These are phyloP conservation scores for Rhinoraja longicauda DNA, from an alignment of 2,797 vertebrate species.

Conservation along the genomic window DNA sequence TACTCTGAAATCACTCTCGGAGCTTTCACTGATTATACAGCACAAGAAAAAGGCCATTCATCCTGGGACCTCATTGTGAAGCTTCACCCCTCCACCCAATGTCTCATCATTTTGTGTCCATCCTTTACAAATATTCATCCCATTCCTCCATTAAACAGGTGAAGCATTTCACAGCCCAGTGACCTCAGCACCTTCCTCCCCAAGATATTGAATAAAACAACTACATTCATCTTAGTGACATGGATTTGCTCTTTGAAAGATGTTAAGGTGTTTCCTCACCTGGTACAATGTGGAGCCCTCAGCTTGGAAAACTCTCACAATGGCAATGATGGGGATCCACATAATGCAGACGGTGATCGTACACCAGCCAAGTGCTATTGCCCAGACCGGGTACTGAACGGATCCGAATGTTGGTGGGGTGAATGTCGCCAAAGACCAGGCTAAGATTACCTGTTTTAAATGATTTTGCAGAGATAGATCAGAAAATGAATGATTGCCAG, in stretches of 20 bases:
- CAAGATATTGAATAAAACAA: too few relatives aligned
- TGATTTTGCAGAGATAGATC: slow-evolving; percentile 18
- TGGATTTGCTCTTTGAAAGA: background rate
- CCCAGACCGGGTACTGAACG: slow-evolving; percentile 73
- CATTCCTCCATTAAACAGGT: too few relatives aligned
- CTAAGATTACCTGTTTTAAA: slow-evolving; percentile 68
- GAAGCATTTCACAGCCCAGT: too few relatives aligned
- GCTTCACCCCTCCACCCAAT: too few relatives aligned
- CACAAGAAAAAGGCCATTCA: too few relatives aligned
- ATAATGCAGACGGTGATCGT: slow-evolving; percentile 54
- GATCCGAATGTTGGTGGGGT: slow-evolving; percentile 52
- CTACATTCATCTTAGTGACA: too few relatives aligned
- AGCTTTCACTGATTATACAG: too few relatives aligned
- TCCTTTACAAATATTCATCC: too few relatives aligned
- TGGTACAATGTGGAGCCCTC: slow-evolving; percentile 62
- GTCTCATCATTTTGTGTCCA: too few relatives aligned
- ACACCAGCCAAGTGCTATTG: slow-evolving; percentile 76
- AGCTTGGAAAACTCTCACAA: slow-evolving; percentile 62
- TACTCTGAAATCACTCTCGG: too few relatives aligned
- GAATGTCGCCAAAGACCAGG: slow-evolving; percentile 75
- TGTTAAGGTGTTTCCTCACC: slow-evolving; percentile 57
- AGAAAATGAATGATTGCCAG: background rate
- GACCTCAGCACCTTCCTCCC: too few relatives aligned
- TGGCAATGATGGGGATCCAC: slow-evolving; percentile 62
- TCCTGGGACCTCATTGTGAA: too few relatives aligned